Percentiles rank a stretch among this genome's conserved stretches.
Evolutionary conservation across 2,888 invertebrate species (phyloP).

Genomic region (Augochlorella aurata): DNA sequence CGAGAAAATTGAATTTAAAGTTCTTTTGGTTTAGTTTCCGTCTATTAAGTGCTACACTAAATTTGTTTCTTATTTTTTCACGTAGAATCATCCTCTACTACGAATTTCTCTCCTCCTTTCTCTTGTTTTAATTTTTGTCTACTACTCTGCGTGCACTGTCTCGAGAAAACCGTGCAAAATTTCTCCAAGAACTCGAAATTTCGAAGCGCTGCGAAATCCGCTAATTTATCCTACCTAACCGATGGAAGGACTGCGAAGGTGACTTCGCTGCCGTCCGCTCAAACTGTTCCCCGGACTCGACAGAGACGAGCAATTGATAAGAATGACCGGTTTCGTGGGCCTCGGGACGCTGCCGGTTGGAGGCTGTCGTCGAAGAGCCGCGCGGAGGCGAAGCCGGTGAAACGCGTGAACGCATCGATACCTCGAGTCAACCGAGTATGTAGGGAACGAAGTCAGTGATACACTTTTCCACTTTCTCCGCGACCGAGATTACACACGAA

Average conservation of each 20-base stretch:
- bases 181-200: no score
- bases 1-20: no score
- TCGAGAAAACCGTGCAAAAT: no score
- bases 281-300: not conserved
- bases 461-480: conserved; percentile 78
- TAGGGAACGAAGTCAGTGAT: conserved; percentile 69
- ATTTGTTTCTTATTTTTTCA: no score
- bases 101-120: no score
- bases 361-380: conserved; percentile 10
- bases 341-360: not conserved
- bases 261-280: not conserved
- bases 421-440: conserved; percentile 42
- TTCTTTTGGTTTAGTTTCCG: no score
- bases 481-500: conserved; percentile 72
- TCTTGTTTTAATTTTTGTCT: no score
- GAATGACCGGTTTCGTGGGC: not conserved
- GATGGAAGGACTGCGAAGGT: not conserved
- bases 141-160: no score
- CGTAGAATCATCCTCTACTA: no score
- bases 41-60: no score
- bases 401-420: conserved; percentile 16
- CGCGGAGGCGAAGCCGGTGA: conserved; percentile 8
- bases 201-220: no score
- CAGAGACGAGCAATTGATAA: not conserved
- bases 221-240: no score